These are phyloP conservation scores for Chlamydotis undulata DNA, from an alignment of 2,113 vertebrate genomes.

Conservation along the genomic window DNA sequence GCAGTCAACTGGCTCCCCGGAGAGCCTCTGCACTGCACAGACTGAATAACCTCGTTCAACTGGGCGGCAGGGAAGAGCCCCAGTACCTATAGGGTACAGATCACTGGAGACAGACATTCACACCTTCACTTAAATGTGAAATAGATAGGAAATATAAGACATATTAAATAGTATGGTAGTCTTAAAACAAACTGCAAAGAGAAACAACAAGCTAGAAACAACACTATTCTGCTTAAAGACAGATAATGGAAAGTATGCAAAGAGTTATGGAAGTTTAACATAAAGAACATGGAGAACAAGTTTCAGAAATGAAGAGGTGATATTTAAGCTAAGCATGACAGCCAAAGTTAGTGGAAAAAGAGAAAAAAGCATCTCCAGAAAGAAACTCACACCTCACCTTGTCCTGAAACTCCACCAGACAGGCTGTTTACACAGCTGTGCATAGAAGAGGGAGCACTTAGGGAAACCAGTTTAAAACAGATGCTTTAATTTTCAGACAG, in stretches of 20 bases:
- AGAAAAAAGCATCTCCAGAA: background rate
- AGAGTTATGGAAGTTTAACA: background rate
- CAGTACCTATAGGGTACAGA: background rate
- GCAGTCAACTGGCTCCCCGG: background rate
- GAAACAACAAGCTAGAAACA: background rate
- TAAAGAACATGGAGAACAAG: background rate
- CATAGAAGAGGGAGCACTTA: background rate
- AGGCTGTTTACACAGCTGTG: background rate
- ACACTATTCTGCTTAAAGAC: background rate
- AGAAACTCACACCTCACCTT: background rate
- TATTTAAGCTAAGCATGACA: background rate
- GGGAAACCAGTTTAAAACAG: background rate
- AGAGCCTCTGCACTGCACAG: background rate
- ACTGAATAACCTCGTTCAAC: background rate
- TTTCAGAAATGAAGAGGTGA: background rate
- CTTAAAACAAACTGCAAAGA: background rate
- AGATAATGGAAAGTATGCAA: background rate
- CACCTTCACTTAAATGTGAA: background rate
- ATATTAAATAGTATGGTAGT: background rate
- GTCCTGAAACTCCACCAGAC: background rate
- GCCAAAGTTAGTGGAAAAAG: background rate
- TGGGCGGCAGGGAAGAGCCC: background rate
- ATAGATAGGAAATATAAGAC: background rate
- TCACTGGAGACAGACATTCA: background rate
- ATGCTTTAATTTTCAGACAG: background rate